Evolutionary conservation across 2,888 invertebrate genomes (phyloP).

Genomic region (Machimus rusticus): DNA sequence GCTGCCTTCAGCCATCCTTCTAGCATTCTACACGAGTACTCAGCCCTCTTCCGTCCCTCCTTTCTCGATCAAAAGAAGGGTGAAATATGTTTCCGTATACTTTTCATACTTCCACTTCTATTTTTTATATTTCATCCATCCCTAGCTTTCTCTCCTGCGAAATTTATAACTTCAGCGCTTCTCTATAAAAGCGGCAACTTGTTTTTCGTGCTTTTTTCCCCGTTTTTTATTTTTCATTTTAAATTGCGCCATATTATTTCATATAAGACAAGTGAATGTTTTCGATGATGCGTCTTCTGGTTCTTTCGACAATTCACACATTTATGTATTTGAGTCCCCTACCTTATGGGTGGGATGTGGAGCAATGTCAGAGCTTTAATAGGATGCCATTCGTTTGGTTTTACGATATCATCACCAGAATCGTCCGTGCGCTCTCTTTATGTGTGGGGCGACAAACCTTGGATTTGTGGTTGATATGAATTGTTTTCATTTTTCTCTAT

Average conservation of each 20-base stretch:
- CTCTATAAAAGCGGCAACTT: background rate
- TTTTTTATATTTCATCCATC: background rate
- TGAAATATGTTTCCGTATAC: background rate
- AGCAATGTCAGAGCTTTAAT: slow-evolving; percentile 28
- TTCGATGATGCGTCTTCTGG: background rate
- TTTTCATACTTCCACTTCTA: background rate
- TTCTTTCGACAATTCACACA: background rate
- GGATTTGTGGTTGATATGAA: background rate
- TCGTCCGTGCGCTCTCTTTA: background rate
- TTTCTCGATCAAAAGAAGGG: background rate
- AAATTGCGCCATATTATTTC: background rate
- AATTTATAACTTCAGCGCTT: background rate
- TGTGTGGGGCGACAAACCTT: background rate
- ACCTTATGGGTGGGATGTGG: background rate
- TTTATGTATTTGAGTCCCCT: background rate
- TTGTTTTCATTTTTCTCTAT: background rate
- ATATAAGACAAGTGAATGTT: background rate
- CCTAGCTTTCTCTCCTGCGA: background rate
- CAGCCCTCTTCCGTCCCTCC: background rate
- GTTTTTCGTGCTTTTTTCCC: background rate
- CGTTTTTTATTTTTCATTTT: background rate
- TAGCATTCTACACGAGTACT: background rate
- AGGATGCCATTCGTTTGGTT: background rate
- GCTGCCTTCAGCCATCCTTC: background rate
- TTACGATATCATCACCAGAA: background rate